A percentile compares a stretch with the other conserved stretches of the same genome.
Evolutionary conservation across 2,113 vertebrate species (phyloP).

Genomic region (Atherinomorus stipes): DNA sequence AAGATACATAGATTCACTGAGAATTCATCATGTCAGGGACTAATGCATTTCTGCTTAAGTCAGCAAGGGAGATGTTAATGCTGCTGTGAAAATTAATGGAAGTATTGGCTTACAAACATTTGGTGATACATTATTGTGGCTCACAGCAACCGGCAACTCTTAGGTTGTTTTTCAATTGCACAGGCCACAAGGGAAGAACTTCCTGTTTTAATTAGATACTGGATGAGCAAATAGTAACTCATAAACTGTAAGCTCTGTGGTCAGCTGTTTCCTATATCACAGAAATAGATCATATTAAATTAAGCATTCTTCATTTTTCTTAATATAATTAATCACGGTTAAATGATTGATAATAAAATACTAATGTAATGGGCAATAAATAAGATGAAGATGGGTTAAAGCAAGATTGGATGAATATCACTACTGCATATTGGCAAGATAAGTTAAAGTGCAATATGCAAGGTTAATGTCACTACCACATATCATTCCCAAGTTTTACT

Average conservation of each 20-base stretch:
- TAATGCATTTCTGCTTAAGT: conserved; percentile 75
- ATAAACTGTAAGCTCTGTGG: conserved; percentile 59
- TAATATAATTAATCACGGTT: conserved; percentile 1
- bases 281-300: conserved; percentile 20
- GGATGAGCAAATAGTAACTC: conserved; percentile 70
- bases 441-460: too few relatives aligned
- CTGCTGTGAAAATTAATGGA: conserved; percentile 79
- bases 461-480: too few relatives aligned
- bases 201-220: conserved; percentile 77
- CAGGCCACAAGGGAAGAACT: conserved; percentile 58
- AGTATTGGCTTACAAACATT: conserved; percentile 82
- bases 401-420: too few relatives aligned
- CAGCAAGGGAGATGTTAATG: conserved; percentile 82
- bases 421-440: too few relatives aligned
- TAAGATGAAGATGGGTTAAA: background rate
- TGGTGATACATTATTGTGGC: conserved; percentile 80
- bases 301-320: conserved; percentile 11
- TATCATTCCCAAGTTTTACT: background rate
- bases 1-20: conserved; percentile 66
- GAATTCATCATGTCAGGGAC: conserved; percentile 68
- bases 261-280: conserved; percentile 48
- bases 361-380: conserved; percentile 30
- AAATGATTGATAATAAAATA: conserved; percentile 16
- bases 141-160: conserved; percentile 62
- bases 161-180: conserved; percentile 73